phyloP scores from a whole-genome alignment of 2,888 invertebrate genomes.

The Hydriomena furcata region DNA sequence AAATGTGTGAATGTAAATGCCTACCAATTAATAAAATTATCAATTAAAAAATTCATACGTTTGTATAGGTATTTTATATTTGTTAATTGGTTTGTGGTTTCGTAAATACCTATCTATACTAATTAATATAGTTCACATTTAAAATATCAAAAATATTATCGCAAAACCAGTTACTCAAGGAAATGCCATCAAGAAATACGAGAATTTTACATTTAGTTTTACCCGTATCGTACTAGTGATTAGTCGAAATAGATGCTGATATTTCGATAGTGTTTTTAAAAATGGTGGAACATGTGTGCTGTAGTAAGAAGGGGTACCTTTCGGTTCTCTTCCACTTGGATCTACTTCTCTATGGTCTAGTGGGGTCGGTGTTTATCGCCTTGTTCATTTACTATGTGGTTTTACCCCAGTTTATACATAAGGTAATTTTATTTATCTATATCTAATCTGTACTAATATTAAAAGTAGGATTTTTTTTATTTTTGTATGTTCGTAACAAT shows the following conservation, averaged over 20 bases:
- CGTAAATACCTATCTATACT: too few species aligned
- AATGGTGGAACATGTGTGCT: slow-evolving; percentile 9
- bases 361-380: slow-evolving; percentile 47
- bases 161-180: slow-evolving; percentile 4
- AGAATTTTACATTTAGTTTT: slow-evolving; percentile 4
- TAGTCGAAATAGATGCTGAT: neutral
- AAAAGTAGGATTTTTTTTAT: too few species aligned
- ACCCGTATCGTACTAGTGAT: slow-evolving; percentile 1
- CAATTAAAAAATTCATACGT: too few species aligned
- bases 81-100: too few species aligned
- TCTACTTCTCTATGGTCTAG: slow-evolving; percentile 52
- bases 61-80: too few species aligned
- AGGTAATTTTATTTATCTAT: slow-evolving; percentile 28
- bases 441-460: too few species aligned
- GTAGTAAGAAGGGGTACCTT: slow-evolving; percentile 39
- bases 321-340: slow-evolving; percentile 59
- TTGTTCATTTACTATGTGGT: slow-evolving; percentile 58
- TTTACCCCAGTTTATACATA: slow-evolving; percentile 21
- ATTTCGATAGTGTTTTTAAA: slow-evolving; percentile 1
- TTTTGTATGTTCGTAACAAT: too few species aligned
- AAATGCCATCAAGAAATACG: slow-evolving; percentile 2
- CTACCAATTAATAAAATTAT: too few species aligned
- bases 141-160: too few species aligned
- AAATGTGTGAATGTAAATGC: too few species aligned
- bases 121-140: too few species aligned